phyloP scores from a whole-genome alignment of 2,888 invertebrate species.

The Trachelus stipa region DNA sequence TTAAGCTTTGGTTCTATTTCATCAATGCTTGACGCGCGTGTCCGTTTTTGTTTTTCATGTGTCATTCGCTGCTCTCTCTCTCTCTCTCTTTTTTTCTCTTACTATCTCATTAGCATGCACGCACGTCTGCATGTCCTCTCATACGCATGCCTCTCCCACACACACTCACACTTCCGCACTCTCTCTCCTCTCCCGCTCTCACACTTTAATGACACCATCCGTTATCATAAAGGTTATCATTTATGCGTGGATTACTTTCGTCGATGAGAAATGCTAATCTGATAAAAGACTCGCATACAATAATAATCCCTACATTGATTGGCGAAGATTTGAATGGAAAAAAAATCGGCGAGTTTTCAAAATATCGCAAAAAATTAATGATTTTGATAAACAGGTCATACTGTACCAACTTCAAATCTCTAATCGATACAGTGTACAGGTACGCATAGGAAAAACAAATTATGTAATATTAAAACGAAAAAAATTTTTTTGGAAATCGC shows the following conservation, averaged over 20 bases:
- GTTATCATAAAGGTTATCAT: not conserved
- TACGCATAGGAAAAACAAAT: not conserved
- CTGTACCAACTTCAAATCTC: not conserved
- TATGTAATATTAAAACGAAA: not conserved
- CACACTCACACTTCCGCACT: not conserved
- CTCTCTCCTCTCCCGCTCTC: not conserved
- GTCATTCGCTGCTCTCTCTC: too few relatives aligned
- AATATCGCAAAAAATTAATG: not conserved
- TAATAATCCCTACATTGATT: not conserved
- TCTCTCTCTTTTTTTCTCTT: too few relatives aligned
- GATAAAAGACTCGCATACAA: not conserved
- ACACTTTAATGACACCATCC: not conserved
- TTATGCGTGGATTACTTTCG: not conserved
- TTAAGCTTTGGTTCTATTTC: conserved; percentile 14
- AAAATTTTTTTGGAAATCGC: not conserved
- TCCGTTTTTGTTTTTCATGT: not conserved
- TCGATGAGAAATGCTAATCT: conserved; percentile 9
- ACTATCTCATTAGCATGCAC: not conserved
- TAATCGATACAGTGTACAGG: not conserved
- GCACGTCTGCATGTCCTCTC: not conserved
- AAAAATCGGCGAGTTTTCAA: not conserved
- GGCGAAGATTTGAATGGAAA: not conserved
- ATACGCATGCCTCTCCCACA: not conserved
- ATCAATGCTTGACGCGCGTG: not conserved
- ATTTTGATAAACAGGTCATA: not conserved